Percentiles rank a stretch among this genome's conserved stretches.
Conservation (phyloP, 2,113 vertebrate species). For the Anguilla rostrata region DNA sequence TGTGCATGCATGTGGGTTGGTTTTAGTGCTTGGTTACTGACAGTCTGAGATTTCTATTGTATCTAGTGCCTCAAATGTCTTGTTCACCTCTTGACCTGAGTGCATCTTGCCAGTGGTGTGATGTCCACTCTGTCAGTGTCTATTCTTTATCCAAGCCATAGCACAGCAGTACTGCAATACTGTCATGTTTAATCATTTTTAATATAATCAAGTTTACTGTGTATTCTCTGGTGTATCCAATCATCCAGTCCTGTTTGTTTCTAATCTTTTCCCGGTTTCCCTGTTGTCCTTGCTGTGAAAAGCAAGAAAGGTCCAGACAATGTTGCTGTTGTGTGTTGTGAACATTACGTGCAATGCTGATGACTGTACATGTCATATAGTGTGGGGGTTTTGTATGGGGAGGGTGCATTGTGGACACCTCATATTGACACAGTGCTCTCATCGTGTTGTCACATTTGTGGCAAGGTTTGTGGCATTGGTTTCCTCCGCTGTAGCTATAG, state of each 20-base stretch:
- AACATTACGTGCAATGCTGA: neutral
- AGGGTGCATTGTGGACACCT: slow-evolving; percentile 4
- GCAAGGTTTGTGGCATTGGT: neutral
- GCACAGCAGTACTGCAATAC: neutral
- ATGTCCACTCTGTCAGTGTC: neutral
- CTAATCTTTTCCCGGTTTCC: neutral
- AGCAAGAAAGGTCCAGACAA: neutral
- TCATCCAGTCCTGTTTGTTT: neutral
- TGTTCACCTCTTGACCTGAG: neutral
- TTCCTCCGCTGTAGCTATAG: neutral
- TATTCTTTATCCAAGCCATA: neutral
- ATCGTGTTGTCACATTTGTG: neutral
- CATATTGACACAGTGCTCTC: neutral
- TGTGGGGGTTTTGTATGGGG: neutral
- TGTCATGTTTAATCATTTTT: neutral
- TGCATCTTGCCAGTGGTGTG: neutral
- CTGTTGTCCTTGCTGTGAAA: neutral
- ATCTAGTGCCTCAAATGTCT: neutral
- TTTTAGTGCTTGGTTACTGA: slow-evolving; percentile 29
- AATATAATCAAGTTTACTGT: neutral
- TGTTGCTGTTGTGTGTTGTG: neutral
- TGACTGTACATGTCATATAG: neutral
- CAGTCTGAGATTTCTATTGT: neutral
- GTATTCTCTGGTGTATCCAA: neutral
- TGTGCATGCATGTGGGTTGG: slow-evolving; percentile 52